A percentile compares a stretch with the other conserved stretches of the same genome.
Evolutionary conservation across 2,113 vertebrate genomes (phyloP).

Genomic region (Cottus gobio): DNA sequence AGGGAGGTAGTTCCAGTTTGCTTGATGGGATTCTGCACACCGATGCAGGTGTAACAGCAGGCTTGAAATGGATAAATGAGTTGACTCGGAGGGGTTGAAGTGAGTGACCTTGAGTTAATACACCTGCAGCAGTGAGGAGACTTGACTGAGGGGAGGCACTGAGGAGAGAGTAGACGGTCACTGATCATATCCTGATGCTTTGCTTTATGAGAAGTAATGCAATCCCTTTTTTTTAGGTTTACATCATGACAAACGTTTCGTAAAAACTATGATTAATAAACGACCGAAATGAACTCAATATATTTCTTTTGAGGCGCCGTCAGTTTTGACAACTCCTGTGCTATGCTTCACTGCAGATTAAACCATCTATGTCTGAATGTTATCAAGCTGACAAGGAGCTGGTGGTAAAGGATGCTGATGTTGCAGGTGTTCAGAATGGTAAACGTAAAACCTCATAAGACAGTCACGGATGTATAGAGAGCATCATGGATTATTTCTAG

Average conservation of each 20-base stretch:
- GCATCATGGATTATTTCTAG: neutral
- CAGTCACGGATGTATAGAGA: conserved; percentile 12
- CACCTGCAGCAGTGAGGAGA: conserved; percentile 38
- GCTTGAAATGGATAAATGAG: conserved; percentile 74
- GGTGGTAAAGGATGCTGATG: conserved; percentile 10
- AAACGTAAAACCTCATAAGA: conserved; percentile 21
- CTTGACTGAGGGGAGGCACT: conserved; percentile 9
- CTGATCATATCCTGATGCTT: conserved; percentile 3
- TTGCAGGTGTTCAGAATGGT: conserved; percentile 4
- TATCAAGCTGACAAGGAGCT: conserved; percentile 29
- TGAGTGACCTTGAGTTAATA: conserved; percentile 75
- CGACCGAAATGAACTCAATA: neutral
- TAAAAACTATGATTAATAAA: neutral
- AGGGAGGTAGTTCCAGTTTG: conserved; percentile 46
- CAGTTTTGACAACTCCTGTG: conserved; percentile 40
- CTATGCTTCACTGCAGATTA: conserved; percentile 34
- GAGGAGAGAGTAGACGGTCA: conserved; percentile 5
- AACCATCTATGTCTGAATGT: conserved; percentile 31
- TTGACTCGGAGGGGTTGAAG: conserved; percentile 53
- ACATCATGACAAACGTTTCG: neutral
- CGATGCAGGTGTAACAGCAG: conserved; percentile 59
- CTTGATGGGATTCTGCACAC: conserved; percentile 71
- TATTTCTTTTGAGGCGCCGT: neutral
- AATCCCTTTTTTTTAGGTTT: neutral
- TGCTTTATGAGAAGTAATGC: neutral